These are phyloP conservation scores for Pantala flavescens DNA, from an alignment of 1,140 invertebrate genomes.

Conservation along the genomic window DNA sequence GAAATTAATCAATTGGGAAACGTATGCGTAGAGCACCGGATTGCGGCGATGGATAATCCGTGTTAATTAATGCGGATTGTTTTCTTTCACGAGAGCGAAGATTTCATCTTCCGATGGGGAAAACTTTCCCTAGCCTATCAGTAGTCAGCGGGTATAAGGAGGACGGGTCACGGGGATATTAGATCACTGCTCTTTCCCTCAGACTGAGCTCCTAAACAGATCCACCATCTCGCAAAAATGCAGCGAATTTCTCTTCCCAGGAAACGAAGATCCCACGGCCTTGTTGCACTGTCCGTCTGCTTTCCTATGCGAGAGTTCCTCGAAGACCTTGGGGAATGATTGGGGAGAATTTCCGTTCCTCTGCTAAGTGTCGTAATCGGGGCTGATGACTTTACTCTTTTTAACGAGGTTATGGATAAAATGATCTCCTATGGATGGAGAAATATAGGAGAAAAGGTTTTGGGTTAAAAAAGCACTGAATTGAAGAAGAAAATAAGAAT, in stretches of 20 bases:
- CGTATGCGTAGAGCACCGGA: too few relatives aligned
- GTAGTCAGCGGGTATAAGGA: neutral
- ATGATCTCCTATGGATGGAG: neutral
- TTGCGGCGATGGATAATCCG: too few relatives aligned
- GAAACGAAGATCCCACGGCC: neutral
- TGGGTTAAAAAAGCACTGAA: too few relatives aligned
- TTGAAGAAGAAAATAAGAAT: too few relatives aligned
- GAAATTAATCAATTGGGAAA: too few relatives aligned
- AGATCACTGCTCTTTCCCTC: neutral
- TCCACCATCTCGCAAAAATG: neutral
- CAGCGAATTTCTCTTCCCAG: neutral
- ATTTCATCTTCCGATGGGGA: neutral
- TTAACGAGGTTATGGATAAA: neutral
- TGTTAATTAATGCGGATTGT: too few relatives aligned
- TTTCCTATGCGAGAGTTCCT: neutral
- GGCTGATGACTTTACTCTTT: neutral
- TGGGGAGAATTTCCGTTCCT: neutral
- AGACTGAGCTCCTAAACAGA: neutral
- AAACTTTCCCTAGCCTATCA: neutral
- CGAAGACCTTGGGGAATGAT: neutral
- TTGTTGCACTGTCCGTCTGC: neutral
- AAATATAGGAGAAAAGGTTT: too few relatives aligned
- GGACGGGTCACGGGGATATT: constrained; percentile 6
- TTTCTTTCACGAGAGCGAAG: too few relatives aligned
- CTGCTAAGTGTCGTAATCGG: neutral